Conservation (phyloP, 2,113 vertebrate genomes). For the Acanthochromis polyacanthus region DNA sequence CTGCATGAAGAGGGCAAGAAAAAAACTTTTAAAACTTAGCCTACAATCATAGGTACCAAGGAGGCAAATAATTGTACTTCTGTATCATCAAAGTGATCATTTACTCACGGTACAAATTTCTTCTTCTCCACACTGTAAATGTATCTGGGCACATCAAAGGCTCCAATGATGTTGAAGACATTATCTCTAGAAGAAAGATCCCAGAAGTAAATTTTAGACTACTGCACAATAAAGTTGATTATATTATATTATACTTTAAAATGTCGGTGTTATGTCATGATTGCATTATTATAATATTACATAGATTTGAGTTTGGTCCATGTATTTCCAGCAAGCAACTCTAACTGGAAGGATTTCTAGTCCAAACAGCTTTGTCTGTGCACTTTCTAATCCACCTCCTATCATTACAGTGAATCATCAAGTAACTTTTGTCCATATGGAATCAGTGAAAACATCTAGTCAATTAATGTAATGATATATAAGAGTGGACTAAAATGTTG, state of each 20-base stretch:
- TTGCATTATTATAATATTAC: too few species aligned
- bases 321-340: too few species aligned
- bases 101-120: slow-evolving; percentile 97
- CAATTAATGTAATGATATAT: too few species aligned
- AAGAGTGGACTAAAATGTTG: too few species aligned
- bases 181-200: slow-evolving; percentile 89
- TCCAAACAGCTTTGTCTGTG: not conserved
- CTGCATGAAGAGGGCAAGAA: slow-evolving; percentile 74
- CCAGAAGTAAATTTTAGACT: not conserved
- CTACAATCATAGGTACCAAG: too few species aligned
- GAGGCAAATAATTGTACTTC: too few species aligned
- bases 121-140: slow-evolving; percentile 95
- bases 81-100: not conserved
- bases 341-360: not conserved
- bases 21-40: not conserved
- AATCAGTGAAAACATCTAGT: too few species aligned
- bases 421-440: too few species aligned
- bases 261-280: too few species aligned
- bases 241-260: not conserved
- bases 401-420: too few species aligned
- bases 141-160: slow-evolving; percentile 94
- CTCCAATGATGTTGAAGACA: slow-evolving; percentile 97
- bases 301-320: too few species aligned
- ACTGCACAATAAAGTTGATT: not conserved
- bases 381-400: too few species aligned